Conservation (phyloP, 1,140 invertebrate genomes). For the Panagrolaimus sp. region DNA sequence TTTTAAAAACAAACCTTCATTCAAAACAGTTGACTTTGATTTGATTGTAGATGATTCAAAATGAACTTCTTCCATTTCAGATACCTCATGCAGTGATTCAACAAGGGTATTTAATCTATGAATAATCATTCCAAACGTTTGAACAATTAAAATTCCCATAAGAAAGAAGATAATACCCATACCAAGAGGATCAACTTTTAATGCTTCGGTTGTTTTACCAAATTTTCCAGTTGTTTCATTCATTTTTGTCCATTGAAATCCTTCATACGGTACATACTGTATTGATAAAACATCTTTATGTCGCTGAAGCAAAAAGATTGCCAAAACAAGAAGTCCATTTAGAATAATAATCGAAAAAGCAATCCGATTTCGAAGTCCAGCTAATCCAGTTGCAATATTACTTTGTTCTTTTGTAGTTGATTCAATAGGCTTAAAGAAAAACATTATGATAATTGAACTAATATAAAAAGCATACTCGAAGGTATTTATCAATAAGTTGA, state of each 20-base stretch:
- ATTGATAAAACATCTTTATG: slow-evolving; percentile 60
- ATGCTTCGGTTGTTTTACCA: slow-evolving; percentile 48
- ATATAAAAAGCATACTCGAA: slow-evolving; percentile 37
- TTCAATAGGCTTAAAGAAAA: slow-evolving; percentile 40
- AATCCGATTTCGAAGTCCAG: slow-evolving; percentile 62
- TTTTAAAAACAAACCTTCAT: slow-evolving; percentile 28
- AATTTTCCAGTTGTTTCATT: slow-evolving; percentile 51
- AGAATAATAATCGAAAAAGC: slow-evolving; percentile 64
- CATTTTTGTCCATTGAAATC: slow-evolving; percentile 54
- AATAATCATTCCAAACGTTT: slow-evolving; percentile 62
- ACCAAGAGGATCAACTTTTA: slow-evolving; percentile 62
- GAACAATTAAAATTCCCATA: slow-evolving; percentile 59
- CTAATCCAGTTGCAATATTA: slow-evolving; percentile 59
- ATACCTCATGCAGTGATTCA: slow-evolving; percentile 53
- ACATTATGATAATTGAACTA: neutral
- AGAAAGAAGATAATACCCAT: slow-evolving; percentile 63
- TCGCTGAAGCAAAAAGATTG: slow-evolving; percentile 62
- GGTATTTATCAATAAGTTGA: slow-evolving; percentile 55
- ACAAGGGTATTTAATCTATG: slow-evolving; percentile 61
- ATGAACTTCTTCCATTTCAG: slow-evolving; percentile 36
- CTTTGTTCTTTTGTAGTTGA: slow-evolving; percentile 48
- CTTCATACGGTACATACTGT: slow-evolving; percentile 43
- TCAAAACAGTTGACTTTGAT: slow-evolving; percentile 35
- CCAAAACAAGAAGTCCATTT: slow-evolving; percentile 63
- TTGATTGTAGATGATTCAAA: slow-evolving; percentile 24